These are phyloP conservation scores for Vimba vimba DNA, from an alignment of 2,113 vertebrate species.

Conservation along the genomic window DNA sequence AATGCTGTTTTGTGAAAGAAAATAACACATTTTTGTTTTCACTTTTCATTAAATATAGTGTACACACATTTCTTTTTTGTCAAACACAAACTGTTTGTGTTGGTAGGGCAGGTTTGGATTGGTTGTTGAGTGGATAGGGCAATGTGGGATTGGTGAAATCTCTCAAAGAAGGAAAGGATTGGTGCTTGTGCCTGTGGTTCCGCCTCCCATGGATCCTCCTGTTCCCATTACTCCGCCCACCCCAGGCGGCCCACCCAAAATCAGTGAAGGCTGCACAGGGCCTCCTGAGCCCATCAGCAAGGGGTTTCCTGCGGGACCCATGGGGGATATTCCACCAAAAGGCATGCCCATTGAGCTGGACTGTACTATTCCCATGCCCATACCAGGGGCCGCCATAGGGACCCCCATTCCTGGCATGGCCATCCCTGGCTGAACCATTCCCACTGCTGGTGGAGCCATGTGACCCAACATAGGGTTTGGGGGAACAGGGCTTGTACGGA, in stretches of 20 bases:
- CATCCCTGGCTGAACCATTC: slow-evolving; percentile 74
- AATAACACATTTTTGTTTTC: slow-evolving; percentile 58
- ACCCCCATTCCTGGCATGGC: slow-evolving; percentile 69
- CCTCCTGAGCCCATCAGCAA: slow-evolving; percentile 71
- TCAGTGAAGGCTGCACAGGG: slow-evolving; percentile 77
- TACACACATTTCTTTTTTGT: slow-evolving; percentile 66
- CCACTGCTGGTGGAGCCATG: slow-evolving; percentile 59
- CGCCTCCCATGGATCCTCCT: slow-evolving; percentile 73
- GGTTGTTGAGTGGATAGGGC: slow-evolving; percentile 48
- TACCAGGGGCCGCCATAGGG: slow-evolving; percentile 68
- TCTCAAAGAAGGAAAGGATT: slow-evolving; percentile 84
- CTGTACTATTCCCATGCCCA: slow-evolving; percentile 78
- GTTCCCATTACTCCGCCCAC: slow-evolving; percentile 73
- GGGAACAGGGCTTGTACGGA: slow-evolving; percentile 87
- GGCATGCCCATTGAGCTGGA: slow-evolving; percentile 81
- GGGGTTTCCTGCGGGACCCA: slow-evolving; percentile 70
- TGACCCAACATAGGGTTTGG: slow-evolving; percentile 78
- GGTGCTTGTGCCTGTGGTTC: slow-evolving; percentile 76
- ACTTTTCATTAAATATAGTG: slow-evolving; percentile 76
- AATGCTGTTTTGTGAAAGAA: slow-evolving; percentile 67
- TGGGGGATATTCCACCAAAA: slow-evolving; percentile 78
- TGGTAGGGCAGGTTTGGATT: slow-evolving; percentile 49
- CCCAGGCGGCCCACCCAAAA: slow-evolving; percentile 79
- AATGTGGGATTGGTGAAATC: slow-evolving; percentile 45
- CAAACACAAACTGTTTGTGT: slow-evolving; percentile 68